Evolutionary conservation across 2,797 vertebrate genomes (phyloP).

Genomic region (Aplochiton taeniatus): DNA sequence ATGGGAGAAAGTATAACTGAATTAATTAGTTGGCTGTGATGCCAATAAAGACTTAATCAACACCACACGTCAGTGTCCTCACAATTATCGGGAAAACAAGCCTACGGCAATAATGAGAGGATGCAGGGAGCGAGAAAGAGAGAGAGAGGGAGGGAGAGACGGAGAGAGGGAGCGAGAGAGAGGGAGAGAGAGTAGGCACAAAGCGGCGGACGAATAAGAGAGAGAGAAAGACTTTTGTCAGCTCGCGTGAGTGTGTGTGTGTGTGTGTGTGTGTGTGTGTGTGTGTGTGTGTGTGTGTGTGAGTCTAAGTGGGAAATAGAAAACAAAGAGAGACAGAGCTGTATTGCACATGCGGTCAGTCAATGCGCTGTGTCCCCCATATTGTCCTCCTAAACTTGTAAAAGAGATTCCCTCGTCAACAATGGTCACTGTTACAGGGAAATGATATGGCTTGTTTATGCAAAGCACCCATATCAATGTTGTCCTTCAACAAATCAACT

Average conservation of each 20-base stretch:
- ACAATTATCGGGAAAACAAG: constrained; percentile 21
- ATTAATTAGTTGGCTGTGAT: constrained; percentile 21
- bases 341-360: no score
- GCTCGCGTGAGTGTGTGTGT: no score
- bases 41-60: constrained; percentile 36
- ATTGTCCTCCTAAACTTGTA: no score
- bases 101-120: constrained; percentile 25
- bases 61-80: constrained; percentile 14
- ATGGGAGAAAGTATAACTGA: constrained; percentile 29
- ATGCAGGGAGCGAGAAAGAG: constrained; percentile 11
- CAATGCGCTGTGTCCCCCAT: no score
- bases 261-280: not conserved
- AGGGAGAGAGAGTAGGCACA: not conserved
- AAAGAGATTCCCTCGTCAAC: no score
- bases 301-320: constrained; percentile 3
- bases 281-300: constrained; percentile 10
- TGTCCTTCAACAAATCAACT: no score
- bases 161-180: constrained; percentile 10
- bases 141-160: constrained; percentile 49
- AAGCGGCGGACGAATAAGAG: not conserved
- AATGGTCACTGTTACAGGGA: no score
- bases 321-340: no score
- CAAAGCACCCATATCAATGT: no score
- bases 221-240: not conserved
- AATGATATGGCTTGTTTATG: no score